These are phyloP conservation scores for Oncorhynchus nerka DNA, from an alignment of 2,113 vertebrate species.

Conservation along the genomic window DNA sequence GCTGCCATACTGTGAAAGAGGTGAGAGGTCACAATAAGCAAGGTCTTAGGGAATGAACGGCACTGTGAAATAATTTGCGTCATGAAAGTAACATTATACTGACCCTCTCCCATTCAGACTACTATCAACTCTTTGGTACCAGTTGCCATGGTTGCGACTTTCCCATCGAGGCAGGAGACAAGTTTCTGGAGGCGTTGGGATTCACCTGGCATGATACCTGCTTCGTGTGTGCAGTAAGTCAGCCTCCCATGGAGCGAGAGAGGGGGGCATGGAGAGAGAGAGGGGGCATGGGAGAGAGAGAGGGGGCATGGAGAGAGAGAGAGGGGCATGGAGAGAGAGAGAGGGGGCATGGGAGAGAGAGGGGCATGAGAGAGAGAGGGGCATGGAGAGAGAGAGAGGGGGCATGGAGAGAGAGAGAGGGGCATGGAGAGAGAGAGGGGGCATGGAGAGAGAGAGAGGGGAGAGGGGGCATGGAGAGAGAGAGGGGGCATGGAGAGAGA, in stretches of 20 bases:
- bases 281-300: no score
- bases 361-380: no score
- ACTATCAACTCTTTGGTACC: slow-evolving; percentile 89
- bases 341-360: no score
- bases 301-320: no score
- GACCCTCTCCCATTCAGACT: slow-evolving; percentile 77
- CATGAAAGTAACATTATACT: not conserved
- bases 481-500: no score
- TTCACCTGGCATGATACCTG: slow-evolving; percentile 97
- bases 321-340: no score
- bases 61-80: not conserved
- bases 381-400: no score
- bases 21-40: slow-evolving; percentile 62
- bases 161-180: slow-evolving; percentile 96
- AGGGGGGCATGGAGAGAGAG: not conserved
- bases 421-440: no score
- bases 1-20: slow-evolving; percentile 95
- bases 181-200: slow-evolving; percentile 92
- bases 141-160: slow-evolving; percentile 95
- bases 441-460: no score
- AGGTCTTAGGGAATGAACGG: not conserved
- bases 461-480: no score
- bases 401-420: no score
- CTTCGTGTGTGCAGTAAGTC: slow-evolving; percentile 90
- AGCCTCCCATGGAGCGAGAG: slow-evolving; percentile 43